Base-by-base conservation (phyloP, 2,797 vertebrate species). In the Tamandua tetradactyla region DNA sequence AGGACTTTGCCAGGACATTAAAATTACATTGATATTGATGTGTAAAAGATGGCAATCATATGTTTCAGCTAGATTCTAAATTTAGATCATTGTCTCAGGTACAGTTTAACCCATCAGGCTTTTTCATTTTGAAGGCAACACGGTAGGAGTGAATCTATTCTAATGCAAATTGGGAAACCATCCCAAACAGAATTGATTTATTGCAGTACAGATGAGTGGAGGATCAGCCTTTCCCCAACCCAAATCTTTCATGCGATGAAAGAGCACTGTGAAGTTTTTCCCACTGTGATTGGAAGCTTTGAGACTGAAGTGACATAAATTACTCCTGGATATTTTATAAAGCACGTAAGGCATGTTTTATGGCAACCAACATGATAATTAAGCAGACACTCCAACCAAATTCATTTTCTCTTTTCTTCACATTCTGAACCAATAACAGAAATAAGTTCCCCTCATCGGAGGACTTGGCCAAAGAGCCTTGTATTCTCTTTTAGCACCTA, bases 261-360 rank as follows among this genome's bases (percentile, higher is more conserved):
- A 62, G 49, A 62, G 35, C 78, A 42, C 32, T 83, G 89, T 91
- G 91, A 85, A 93, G 91, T 94, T 84, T 61, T 96, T 79, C 76
- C 72, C 69, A 15, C 49, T 79, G 25, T 2, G 0, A 91, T 0
- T 44, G 75, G 52, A 59, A 80, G 4, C 78, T 2, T 4, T 93
- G 74, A 61, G n/a, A 69, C 86, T 79, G 35, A 81, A 35, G 49
- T 4, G 64, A 95, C 93, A 74, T 89, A 93, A 95, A 95, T 95
- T 94, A 92, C 76, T 47, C 35, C n/a, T 59, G 71, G 30, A 62
- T 94, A 93, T 57, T 81, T 89, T 42, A 71, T 35, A 87, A 42
- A 61, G 75, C 25, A 12, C 61, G 30, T 92, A 52, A 86, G n/a
- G n/a, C 40, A 20, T 15, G 0, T 49, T 96, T 87, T 64, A 11